Evolutionary conservation across 2,888 invertebrate genomes (phyloP).

Genomic region (Pheosia gnoma): DNA sequence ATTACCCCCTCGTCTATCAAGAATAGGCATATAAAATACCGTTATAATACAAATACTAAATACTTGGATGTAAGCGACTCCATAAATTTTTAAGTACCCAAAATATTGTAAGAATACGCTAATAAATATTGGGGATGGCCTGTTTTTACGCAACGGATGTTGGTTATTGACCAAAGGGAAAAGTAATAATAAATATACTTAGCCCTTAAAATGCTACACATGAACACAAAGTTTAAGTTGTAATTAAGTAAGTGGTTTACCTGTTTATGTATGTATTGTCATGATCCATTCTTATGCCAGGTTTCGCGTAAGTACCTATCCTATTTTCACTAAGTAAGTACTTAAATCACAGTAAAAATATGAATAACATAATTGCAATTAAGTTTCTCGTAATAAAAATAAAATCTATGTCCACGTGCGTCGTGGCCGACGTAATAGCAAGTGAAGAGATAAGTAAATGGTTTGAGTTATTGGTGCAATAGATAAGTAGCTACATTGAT

Average conservation of each 20-base stretch:
- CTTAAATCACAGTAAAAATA: not conserved
- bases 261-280: conserved; percentile 22
- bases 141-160: too few species aligned
- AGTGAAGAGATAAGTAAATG: conserved; percentile 36
- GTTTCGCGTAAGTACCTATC: not conserved
- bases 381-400: not conserved
- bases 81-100: too few species aligned
- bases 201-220: too few species aligned
- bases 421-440: conserved; percentile 16
- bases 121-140: too few species aligned
- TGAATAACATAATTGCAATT: not conserved
- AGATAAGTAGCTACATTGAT: conserved; percentile 23
- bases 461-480: conserved; percentile 27
- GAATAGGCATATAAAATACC: too few species aligned
- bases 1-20: too few species aligned
- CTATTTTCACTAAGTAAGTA: not conserved
- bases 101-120: too few species aligned
- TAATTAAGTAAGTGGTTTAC: conserved; percentile 17
- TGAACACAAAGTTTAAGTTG: too few species aligned
- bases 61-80: too few species aligned
- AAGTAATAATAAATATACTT: too few species aligned
- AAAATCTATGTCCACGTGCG: conserved; percentile 17
- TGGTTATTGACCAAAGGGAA: too few species aligned
- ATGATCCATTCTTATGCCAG: conserved; percentile 21
- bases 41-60: too few species aligned